Evolutionary conservation across 35 echinoderm and acorn worm species (phyloP).

Genomic region (Patiria miniata): DNA sequence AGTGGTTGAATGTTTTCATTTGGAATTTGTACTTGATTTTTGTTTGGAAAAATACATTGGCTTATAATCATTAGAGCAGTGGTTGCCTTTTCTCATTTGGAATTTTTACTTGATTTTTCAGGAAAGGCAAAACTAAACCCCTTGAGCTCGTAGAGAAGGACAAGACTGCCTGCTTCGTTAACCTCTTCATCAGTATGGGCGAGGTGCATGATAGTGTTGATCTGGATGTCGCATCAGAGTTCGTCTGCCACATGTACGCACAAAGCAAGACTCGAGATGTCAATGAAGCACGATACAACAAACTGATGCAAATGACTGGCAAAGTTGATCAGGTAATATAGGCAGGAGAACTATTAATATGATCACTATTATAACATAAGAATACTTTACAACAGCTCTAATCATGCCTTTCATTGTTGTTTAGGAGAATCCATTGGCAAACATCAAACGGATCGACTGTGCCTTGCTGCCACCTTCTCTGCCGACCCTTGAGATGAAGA

Average conservation of each 20-base stretch:
- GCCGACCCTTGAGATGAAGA: slow-evolving; percentile 28
- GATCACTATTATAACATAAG: neutral
- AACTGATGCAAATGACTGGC: slow-evolving; percentile 69
- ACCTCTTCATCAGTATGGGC: slow-evolving; percentile 58
- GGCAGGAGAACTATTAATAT: neutral
- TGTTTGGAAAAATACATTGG: neutral
- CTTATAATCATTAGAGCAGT: neutral
- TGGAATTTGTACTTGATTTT: neutral
- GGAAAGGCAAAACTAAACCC: slow-evolving; percentile 66
- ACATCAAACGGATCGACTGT: slow-evolving; percentile 60
- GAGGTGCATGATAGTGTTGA: slow-evolving; percentile 13
- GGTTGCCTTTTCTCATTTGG: neutral
- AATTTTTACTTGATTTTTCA: slow-evolving; percentile 23
- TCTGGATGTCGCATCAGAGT: slow-evolving; percentile 60
- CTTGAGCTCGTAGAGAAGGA: slow-evolving; percentile 62
- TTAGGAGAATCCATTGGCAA: slow-evolving; percentile 50
- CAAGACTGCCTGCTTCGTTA: slow-evolving; percentile 17
- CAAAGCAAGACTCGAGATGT: slow-evolving; percentile 57
- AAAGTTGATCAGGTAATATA: slow-evolving; percentile 56
- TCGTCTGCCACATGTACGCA: slow-evolving; percentile 70
- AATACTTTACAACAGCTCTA: neutral
- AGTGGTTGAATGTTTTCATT: neutral
- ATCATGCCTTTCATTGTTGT: neutral
- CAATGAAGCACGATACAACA: slow-evolving; percentile 73
- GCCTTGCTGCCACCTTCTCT: slow-evolving; percentile 63